Evolutionary conservation across 1,140 invertebrate genomes (phyloP).

Genomic region (Lepidostoma basale): DNA sequence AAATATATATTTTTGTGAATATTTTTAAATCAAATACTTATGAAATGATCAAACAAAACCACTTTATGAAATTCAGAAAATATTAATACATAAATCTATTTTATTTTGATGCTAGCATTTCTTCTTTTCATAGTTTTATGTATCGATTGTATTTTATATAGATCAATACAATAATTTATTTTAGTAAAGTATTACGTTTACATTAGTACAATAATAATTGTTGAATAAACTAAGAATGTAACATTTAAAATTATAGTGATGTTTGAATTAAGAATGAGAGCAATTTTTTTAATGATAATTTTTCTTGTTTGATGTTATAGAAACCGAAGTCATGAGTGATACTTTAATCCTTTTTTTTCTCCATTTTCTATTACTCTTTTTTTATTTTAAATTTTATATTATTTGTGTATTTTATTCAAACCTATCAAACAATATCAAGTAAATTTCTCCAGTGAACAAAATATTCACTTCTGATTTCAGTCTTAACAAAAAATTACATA

Average conservation of each 20-base stretch:
- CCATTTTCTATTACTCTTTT: too few relatives aligned
- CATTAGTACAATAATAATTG: constrained; percentile 46
- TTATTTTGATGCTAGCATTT: constrained; percentile 20
- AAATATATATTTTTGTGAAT: too few relatives aligned
- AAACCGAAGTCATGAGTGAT: not conserved
- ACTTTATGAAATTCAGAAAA: too few relatives aligned
- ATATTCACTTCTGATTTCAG: too few relatives aligned
- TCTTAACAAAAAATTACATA: too few relatives aligned
- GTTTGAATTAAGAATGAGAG: constrained; percentile 29
- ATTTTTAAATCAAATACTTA: too few relatives aligned
- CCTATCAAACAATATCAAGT: too few relatives aligned
- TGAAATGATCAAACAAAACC: too few relatives aligned
- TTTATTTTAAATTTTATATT: too few relatives aligned
- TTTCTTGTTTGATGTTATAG: constrained; percentile 8
- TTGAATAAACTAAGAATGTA: constrained; percentile 42
- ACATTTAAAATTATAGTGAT: constrained; percentile 39
- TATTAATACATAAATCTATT: too few relatives aligned
- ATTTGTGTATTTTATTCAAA: too few relatives aligned
- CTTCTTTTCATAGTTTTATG: constrained; percentile 25
- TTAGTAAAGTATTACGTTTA: constrained; percentile 47
- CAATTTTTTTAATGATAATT: constrained; percentile 21
- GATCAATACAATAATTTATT: constrained; percentile 46
- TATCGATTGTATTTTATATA: constrained; percentile 28
- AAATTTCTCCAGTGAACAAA: too few relatives aligned
- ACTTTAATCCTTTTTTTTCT: not conserved